Evolutionary conservation across 2,888 invertebrate genomes (phyloP), one percentile per base, ranked within the genome.

Genomic region (Cecidostiba fungosa): DNA sequence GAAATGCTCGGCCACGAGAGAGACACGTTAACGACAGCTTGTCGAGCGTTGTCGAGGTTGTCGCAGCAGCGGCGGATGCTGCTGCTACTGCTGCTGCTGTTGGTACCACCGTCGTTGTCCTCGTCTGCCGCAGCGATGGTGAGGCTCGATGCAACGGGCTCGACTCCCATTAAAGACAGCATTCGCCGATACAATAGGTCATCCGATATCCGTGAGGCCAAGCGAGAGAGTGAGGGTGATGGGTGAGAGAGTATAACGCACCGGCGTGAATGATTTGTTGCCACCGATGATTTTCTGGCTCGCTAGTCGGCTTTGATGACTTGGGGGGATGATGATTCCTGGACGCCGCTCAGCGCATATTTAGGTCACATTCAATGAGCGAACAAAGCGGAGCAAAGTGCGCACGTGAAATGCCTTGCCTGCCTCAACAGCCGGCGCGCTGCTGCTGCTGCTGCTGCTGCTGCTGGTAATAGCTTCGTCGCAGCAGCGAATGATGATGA

Each of bases 241-340:
- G 26, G 29, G n/a, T 3, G 70, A 32, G 54, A 32, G 54, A 12
- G 39, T 19, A 3, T 36, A 29, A 10, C 23, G 19, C 1, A 10
- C 77, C 36, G 76, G 5, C 12, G 70, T 29, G 50, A 77, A 32
- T 74, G 69, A 72, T 23, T 36, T 66, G 36, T 77, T 77, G 23
- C 36, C 47, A 19, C 26, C 47, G 50, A 78, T 73, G 47, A 82
- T 82, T 82, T 82, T 77, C 82, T 29, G 29, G 82, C 70, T 77
- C 26, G 59, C 19, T 29, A 70, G 26, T 70, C 70, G 0, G 76
- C 50, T 76, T 76, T 69, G 76, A 82, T 59, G 69, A 76, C 36
- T 76, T 29, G 62, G 50, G n/a, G n/a, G 23, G 2, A 59, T 8
- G 23, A 66, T 82, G 59, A 82, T 59, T 69, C 43, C 32, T 29